Percentiles rank a stretch among this genome's conserved stretches.
phyloP scores from a whole-genome alignment of 2,113 vertebrate genomes.

The Acanthisitta chloris region DNA sequence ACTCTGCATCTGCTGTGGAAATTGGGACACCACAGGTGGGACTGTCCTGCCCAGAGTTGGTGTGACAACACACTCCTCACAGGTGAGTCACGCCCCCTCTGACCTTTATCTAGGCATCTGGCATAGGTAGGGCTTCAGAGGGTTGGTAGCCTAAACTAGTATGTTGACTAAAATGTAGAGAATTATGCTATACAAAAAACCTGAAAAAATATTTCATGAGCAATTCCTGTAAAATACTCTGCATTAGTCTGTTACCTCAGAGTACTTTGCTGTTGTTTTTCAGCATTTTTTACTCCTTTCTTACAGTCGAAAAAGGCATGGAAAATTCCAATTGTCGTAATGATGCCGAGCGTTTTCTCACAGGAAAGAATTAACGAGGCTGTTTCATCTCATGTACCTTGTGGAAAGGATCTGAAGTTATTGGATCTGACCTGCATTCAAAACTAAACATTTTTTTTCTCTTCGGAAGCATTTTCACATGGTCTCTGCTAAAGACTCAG shows the following conservation, averaged over 20 bases:
- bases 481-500: background rate
- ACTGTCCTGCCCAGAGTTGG: conserved; percentile 6
- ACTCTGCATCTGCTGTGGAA: background rate
- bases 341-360: background rate
- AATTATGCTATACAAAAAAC: background rate
- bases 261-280: background rate
- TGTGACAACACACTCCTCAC: background rate
- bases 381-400: background rate
- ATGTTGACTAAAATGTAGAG: background rate
- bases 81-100: conserved; percentile 34
- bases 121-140: background rate
- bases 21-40: conserved; percentile 35
- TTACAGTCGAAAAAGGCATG: background rate
- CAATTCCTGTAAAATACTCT: background rate
- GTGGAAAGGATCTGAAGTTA: background rate
- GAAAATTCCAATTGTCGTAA: background rate
- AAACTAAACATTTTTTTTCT: background rate
- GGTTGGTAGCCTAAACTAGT: background rate
- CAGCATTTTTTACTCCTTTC: background rate
- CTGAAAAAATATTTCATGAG: background rate
- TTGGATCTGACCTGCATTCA: background rate
- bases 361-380: background rate
- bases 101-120: background rate
- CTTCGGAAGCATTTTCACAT: background rate
- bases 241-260: background rate